A percentile compares a stretch with the other conserved stretches of the same genome.
These are phyloP conservation scores for Zeuzera pyrina DNA, from an alignment of 2,888 invertebrate species.

Conservation along the genomic window DNA sequence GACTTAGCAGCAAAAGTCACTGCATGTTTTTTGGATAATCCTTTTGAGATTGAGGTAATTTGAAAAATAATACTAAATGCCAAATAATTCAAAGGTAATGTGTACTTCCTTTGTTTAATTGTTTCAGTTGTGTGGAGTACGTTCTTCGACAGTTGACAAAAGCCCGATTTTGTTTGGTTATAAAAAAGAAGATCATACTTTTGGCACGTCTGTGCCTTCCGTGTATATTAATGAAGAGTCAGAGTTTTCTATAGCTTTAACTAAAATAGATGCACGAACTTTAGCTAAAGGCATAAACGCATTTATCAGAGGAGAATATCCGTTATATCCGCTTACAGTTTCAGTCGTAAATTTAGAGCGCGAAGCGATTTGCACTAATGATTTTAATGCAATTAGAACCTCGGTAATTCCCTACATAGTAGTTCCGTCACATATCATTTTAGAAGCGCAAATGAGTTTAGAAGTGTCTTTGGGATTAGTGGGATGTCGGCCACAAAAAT, in stretches of 20 bases:
- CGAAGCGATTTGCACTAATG: conserved; percentile 47
- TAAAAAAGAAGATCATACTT: conserved; percentile 32
- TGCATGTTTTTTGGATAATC: conserved; percentile 30
- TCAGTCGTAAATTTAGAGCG: conserved; percentile 21
- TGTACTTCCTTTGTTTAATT: conserved; percentile 5
- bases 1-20: conserved; percentile 22
- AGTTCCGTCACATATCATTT: conserved; percentile 32
- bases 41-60: conserved; percentile 39
- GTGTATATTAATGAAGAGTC: conserved; percentile 18
- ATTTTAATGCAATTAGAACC: conserved; percentile 39
- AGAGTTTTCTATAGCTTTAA: conserved; percentile 44
- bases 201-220: conserved; percentile 20
- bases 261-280: conserved; percentile 39
- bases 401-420: conserved; percentile 24
- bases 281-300: conserved; percentile 35
- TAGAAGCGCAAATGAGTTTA: conserved; percentile 51
- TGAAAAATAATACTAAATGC: background rate
- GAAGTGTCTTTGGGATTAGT: conserved; percentile 49
- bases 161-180: conserved; percentile 37
- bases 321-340: conserved; percentile 38
- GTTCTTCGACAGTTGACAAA: conserved; percentile 10
- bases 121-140: conserved; percentile 41
- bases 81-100: background rate
- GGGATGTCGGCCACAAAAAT: conserved; percentile 38
- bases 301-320: conserved; percentile 41